Conservation (phyloP, 1,140 invertebrate genomes). For the Meloidogyne chitwoodi region DNA sequence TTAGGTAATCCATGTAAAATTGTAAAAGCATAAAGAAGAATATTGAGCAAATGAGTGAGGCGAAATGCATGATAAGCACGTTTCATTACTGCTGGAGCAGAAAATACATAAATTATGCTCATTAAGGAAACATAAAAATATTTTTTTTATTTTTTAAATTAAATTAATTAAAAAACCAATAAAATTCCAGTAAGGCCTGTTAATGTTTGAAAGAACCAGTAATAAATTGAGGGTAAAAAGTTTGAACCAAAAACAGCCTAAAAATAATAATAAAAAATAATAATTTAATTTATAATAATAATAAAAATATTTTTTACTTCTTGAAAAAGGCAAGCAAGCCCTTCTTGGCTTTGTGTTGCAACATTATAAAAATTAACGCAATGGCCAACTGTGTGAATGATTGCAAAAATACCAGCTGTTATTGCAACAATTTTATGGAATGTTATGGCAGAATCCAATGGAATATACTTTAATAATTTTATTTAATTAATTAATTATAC, state of each 20-base stretch:
- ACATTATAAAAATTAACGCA: slow-evolving; percentile 99
- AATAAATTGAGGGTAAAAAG: slow-evolving; percentile 58
- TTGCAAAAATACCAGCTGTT: slow-evolving; percentile 83
- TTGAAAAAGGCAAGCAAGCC: slow-evolving; percentile 86
- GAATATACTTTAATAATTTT: slow-evolving; percentile 68
- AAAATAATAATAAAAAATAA: not conserved
- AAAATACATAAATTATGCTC: slow-evolving; percentile 83
- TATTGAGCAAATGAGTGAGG: slow-evolving; percentile 89
- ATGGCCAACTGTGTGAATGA: slow-evolving; percentile 81
- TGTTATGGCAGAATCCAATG: slow-evolving; percentile 91
- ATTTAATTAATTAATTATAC: not conserved
- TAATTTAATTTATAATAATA: not conserved
- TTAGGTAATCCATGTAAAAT: slow-evolving; percentile 89
- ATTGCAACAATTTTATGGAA: slow-evolving; percentile 98
- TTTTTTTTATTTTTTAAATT: not conserved
- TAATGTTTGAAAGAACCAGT: slow-evolving; percentile 60
- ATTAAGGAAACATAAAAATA: slow-evolving; percentile 63
- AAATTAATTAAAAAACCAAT: slow-evolving; percentile 73
- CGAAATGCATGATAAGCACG: slow-evolving; percentile 94
- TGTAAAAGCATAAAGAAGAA: slow-evolving; percentile 80
- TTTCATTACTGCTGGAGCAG: slow-evolving; percentile 85
- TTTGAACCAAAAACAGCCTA: slow-evolving; percentile 50
- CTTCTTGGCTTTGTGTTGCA: slow-evolving; percentile 88
- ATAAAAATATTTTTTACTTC: slow-evolving; percentile 67
- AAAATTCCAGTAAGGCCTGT: slow-evolving; percentile 87